Base-by-base conservation (phyloP, 2,888 invertebrate genomes). In the Lasiommata megera region DNA sequence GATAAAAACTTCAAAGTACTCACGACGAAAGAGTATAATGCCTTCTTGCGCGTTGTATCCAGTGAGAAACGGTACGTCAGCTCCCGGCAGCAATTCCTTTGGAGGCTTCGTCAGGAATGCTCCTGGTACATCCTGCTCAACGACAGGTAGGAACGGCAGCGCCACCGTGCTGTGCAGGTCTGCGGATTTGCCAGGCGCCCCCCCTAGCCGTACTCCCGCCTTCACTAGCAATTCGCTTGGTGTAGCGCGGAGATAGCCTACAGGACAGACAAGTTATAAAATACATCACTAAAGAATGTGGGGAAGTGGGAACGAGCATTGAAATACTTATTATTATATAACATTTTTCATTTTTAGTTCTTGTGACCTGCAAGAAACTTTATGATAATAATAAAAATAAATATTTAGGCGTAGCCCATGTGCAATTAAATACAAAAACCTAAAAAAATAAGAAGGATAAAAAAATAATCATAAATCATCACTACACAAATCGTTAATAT, bases 21-120 rank as follows among this genome's bases (percentile, higher is more conserved):
- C 70, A 93, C 93, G 85, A 84, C 92, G 77, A 53, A 93, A 91
- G n/a, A 93, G 84, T 31, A 93, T 86, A 71, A 93, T 91, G n/a
- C 93, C 94, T 67, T 94, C 94, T 64, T 94, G 92, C 0, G 93
- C 92, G 59, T 93, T 94, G 68, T 92, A 92, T 0, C 94, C 94
- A 0, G 93, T 92, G 63, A 94, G 88, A 67, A 93, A 90, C 0
- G 94, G 94, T 11, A 93, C 92, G 54, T 92, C 91, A 17, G 88
- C 85, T 14, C 92, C 92, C 0, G 87, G 83, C 38, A 93, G 76
- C 29, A 87, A 71, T 0, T 84, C 82, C 11, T 74, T 68, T 0
- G 94, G 94, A 7, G 82, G 71, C 43, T 87, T 80, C 0, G 92
- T 92, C 28, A 94, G 80, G 75, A 94, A 93, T 38, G 92, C 92